Evolutionary conservation across 2,113 vertebrate genomes (phyloP), one percentile per base, ranked within the genome.

Genomic region (Australoheros scitulus): DNA sequence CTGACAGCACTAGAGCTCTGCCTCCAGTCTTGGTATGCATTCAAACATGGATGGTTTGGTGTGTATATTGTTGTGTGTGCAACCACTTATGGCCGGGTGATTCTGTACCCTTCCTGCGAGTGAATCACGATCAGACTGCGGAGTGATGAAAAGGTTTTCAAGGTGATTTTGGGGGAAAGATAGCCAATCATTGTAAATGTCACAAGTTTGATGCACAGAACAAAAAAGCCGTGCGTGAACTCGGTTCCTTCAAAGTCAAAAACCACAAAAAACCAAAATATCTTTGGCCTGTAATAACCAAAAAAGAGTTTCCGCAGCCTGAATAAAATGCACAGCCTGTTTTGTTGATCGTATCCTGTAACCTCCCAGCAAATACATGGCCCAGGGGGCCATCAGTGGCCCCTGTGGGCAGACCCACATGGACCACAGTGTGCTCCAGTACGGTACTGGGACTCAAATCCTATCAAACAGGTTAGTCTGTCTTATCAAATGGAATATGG

Each of bases 271-370:
- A 0, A n/a, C 61, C 29, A 77, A 77, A n/a, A 14, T 0, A 0
- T 6, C 8, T 32, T 61, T 17, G 7, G 4, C 6, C 26, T 17
- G 3, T 26, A 29, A 29, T 61, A 6, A 15, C 17, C 17, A 60
- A 29, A 60, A 29, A 8, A 5, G 36, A 38, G 8, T 17, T 50
- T 10, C 59, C 17, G 14, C 6, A 17, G 59, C 59, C 26, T 6
- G 26, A 61, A 29, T 32, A 29, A 9, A 13, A 22, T 59, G 58
- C 58, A n/a, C 15, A 24, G 34, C n/a, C 32, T 57, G 34, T 6
- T 38, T 11, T 15, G 26, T 8, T 26, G 38, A 22, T 38, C 3
- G 63, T 26, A 0, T 0, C 4, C 38, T 68, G 38, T 6, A 26
- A 47, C 22, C 36, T 65, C 43, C n/a, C 7, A 24, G n/a, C 36